phyloP scores from a whole-genome alignment of 2,888 invertebrate species.

The Fragum sueziense region DNA sequence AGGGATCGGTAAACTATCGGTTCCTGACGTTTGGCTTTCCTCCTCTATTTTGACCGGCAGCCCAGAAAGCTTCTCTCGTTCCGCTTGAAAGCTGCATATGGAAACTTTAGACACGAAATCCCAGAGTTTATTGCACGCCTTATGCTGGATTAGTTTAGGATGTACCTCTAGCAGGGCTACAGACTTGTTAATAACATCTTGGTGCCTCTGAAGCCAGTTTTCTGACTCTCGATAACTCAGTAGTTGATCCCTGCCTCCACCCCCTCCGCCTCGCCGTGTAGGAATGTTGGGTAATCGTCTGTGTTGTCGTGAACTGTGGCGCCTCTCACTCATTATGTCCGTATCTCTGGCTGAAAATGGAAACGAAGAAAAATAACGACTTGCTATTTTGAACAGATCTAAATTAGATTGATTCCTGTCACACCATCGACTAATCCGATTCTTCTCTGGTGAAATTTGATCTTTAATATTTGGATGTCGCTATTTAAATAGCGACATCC shows the following conservation, averaged over 20 bases:
- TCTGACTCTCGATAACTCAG: conserved; percentile 10
- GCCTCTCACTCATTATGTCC: not conserved
- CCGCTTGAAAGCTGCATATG: not conserved
- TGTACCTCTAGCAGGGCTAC: conserved; percentile 2
- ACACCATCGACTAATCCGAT: no score
- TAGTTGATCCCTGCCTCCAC: not conserved
- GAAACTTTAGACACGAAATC: conserved; percentile 5
- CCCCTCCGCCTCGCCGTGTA: not conserved
- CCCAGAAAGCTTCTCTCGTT: not conserved
- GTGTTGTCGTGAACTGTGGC: not conserved
- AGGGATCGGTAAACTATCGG: not conserved
- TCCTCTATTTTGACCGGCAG: not conserved
- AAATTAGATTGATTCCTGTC: no score
- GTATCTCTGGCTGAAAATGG: not conserved
- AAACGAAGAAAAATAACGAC: no score
- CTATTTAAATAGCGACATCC: no score
- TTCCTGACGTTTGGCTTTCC: not conserved
- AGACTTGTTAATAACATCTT: conserved; percentile 7
- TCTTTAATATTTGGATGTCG: no score
- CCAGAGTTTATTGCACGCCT: not conserved
- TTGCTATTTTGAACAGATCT: no score
- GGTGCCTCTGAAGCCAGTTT: conserved; percentile 2
- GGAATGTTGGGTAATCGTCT: conserved; percentile 9
- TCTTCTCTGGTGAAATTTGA: no score
- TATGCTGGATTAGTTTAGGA: not conserved